Evolutionary conservation across 2,797 vertebrate genomes (phyloP), one percentile per base, ranked within the genome.

Genomic region (Eulemur coronatus): DNA sequence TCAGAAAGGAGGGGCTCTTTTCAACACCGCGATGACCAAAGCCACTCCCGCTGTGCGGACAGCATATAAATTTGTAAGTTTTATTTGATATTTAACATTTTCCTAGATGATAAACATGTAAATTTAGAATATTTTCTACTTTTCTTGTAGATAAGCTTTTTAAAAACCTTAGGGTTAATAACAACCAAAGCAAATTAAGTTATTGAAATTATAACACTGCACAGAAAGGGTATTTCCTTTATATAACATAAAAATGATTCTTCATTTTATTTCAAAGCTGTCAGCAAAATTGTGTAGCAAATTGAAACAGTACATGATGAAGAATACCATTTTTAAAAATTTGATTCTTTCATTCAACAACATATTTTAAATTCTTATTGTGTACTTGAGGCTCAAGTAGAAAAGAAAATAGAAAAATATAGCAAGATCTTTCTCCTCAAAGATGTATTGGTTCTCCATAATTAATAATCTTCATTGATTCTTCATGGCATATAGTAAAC

Each of bases 11-110:
- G 98, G 99, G 55, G 99, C 99, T 0, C 96, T 99, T 0, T 98
- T 99, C 98, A 99, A 99, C 98, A 99, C 99, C 38, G 99, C 99
- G 11, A 97, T 99, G 98, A 99, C 99, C 95, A 99, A 99, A 99
- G 99, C 99, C 96, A 98, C 99, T 82, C 99, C 98, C 6, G 98
- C 98, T 81, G 97, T 99, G 93, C 99, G 99, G 98, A 99, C 99
- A 63, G 99, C 99, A 0, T 99, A 99, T 97, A 99, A 98, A 98
- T 99, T 98, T 97, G 99, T 99, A 98, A 99, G 99, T 98, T 92
- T 82, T 22, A 41, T 93, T 80, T 89, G 81, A 70, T 89, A 38
- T 30, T 57, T 91, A 26, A 97, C 4, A 2, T 59, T 43, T 33
- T 20, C 41, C 12, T 79, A 41, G 26, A 14, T 65, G 2, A 30